Conservation (phyloP, 2,888 invertebrate genomes). For the Machimus rusticus region DNA sequence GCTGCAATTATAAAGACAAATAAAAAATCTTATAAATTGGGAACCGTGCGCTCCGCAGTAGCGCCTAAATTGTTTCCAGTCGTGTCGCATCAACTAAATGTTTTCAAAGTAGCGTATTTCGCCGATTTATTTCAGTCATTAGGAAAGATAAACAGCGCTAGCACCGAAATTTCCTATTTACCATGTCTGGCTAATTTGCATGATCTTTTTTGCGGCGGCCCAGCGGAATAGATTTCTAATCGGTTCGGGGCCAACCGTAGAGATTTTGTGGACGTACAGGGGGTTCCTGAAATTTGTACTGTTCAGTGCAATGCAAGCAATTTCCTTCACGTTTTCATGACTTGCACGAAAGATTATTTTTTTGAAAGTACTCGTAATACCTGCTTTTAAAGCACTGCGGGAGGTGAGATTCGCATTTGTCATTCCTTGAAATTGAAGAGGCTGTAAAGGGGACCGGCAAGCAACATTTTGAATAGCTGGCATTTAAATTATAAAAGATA, state of each 20-base stretch:
- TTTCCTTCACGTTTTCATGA: not conserved
- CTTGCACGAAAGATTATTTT: not conserved
- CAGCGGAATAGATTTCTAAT: not conserved
- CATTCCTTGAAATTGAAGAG: not conserved
- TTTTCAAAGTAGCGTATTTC: not conserved
- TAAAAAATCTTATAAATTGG: not conserved
- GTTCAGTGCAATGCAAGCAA: not conserved
- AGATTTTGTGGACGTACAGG: not conserved
- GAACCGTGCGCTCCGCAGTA: not conserved
- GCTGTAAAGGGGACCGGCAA: not conserved
- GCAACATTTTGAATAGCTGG: not conserved
- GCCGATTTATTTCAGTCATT: not conserved
- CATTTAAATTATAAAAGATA: not conserved
- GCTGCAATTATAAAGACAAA: not conserved
- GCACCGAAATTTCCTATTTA: not conserved
- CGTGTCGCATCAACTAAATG: not conserved
- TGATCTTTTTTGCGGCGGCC: not conserved
- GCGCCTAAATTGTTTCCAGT: not conserved
- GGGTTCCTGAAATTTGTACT: not conserved
- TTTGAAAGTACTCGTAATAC: not conserved
- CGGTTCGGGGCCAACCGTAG: not conserved
- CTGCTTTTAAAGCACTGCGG: not conserved
- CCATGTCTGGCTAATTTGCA: not conserved
- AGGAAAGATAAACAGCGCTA: not conserved
- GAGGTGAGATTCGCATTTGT: not conserved